Conservation (phyloP, 2,797 vertebrate genomes). For the Pipistrellus pipistrellus region DNA sequence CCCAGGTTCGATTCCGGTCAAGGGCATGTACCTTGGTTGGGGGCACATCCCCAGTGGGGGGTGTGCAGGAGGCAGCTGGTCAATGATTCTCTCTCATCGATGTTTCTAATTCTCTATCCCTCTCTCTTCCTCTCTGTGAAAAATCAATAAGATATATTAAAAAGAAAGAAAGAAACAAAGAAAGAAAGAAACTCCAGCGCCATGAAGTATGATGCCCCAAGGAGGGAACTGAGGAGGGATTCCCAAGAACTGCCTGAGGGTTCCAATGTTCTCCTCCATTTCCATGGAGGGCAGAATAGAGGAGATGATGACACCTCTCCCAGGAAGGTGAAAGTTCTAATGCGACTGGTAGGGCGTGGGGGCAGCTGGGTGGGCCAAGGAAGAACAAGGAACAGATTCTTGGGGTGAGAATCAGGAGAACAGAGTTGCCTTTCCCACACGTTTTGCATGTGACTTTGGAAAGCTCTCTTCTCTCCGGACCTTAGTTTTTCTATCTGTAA, state of each 20-base stretch:
- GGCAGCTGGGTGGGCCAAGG: no score
- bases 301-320: neutral
- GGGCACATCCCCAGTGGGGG: no score
- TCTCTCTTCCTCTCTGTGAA: no score
- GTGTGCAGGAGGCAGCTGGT: no score
- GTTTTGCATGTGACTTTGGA: neutral
- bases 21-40: no score
- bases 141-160: no score
- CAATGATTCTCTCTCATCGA: no score
- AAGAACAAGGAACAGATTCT: neutral
- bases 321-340: neutral
- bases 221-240: neutral
- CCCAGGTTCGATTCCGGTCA: no score
- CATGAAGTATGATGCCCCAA: neutral
- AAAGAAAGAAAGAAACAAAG: no score
- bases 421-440: no score
- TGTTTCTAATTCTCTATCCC: no score
- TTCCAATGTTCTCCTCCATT: neutral
- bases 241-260: neutral
- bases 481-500: neutral
- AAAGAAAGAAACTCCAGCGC: neutral
- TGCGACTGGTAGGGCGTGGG: accelerated
- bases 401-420: neutral
- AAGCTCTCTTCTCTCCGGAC: neutral
- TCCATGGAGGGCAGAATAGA: neutral